A percentile compares a stretch with the other conserved stretches of the same genome.
These are phyloP conservation scores for Periophthalmodon schlosseri DNA, from an alignment of 2,113 vertebrate species.

Conservation along the genomic window DNA sequence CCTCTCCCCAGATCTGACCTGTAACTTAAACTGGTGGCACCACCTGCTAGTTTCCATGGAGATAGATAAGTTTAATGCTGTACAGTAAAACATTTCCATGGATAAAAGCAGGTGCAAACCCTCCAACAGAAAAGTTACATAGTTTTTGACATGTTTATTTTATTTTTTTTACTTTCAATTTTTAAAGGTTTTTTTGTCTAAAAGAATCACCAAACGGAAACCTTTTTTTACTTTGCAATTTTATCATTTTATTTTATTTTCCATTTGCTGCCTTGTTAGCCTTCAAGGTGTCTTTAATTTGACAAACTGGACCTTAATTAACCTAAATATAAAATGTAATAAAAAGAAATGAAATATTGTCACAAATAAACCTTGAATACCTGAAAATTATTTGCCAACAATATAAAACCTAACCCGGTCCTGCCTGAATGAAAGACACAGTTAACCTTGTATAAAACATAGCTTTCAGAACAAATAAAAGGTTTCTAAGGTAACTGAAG, in stretches of 20 bases:
- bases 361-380: neutral
- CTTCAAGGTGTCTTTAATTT: neutral
- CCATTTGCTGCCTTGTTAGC: neutral
- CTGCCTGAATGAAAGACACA: neutral
- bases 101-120: too few species aligned
- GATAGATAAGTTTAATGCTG: too few species aligned
- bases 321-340: neutral
- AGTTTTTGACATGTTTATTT: too few species aligned
- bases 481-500: slow-evolving; percentile 8
- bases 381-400: neutral
- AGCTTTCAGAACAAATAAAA: neutral
- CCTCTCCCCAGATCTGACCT: too few species aligned
- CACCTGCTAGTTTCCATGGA: too few species aligned
- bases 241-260: neutral
- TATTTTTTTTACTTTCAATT: too few species aligned
- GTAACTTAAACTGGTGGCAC: too few species aligned
- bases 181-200: too few species aligned
- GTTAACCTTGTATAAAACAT: neutral
- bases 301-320: neutral
- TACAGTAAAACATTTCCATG: too few species aligned
- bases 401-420: neutral
- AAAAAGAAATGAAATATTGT: neutral
- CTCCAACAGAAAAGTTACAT: too few species aligned
- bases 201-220: too few species aligned
- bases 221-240: neutral